These are phyloP conservation scores for Telmatherina bonti DNA, from an alignment of 2,797 vertebrate genomes.

Conservation along the genomic window DNA sequence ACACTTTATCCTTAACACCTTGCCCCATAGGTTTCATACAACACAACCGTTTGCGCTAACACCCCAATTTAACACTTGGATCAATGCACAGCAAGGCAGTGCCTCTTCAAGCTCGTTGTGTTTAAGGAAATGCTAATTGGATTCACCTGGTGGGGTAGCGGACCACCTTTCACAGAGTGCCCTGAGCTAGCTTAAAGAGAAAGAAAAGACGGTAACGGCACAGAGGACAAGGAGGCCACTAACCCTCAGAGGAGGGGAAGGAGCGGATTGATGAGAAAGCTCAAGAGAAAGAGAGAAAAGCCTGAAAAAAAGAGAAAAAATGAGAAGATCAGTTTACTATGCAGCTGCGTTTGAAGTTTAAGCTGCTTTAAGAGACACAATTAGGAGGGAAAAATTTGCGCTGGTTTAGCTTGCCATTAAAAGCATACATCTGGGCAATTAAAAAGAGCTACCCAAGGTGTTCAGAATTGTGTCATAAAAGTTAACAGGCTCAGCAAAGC, in stretches of 20 bases:
- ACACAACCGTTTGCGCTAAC: conserved; percentile 44
- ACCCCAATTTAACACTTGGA: conserved; percentile 81
- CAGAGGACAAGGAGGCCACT: conserved; percentile 33
- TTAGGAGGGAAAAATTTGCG: conserved; percentile 78
- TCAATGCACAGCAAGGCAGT: conserved; percentile 73
- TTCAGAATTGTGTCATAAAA: conserved; percentile 81
- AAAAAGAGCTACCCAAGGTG: conserved; percentile 81
- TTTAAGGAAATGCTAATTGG: conserved; percentile 75
- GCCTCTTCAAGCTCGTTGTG: conserved; percentile 56
- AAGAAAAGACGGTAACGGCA: conserved; percentile 35
- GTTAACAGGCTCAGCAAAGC: conserved; percentile 79
- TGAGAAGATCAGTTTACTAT: conserved; percentile 75
- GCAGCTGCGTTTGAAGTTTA: conserved; percentile 79
- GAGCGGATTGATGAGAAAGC: conserved; percentile 13
- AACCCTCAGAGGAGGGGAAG: conserved; percentile 8
- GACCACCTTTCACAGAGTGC: conserved; percentile 62
- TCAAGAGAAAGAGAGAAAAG: conserved; percentile 18
- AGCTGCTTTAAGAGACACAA: conserved; percentile 83
- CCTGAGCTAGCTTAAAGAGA: conserved; percentile 46
- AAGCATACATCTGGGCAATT: conserved; percentile 84
- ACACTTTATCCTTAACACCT: conserved; percentile 26
- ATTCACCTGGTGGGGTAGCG: conserved; percentile 79
- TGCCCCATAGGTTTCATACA: conserved; percentile 30
- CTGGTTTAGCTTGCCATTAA: conserved; percentile 70
- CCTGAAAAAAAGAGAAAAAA: conserved; percentile 51